phyloP scores from a whole-genome alignment of 2,797 vertebrate genomes.

The Betta splendens region DNA sequence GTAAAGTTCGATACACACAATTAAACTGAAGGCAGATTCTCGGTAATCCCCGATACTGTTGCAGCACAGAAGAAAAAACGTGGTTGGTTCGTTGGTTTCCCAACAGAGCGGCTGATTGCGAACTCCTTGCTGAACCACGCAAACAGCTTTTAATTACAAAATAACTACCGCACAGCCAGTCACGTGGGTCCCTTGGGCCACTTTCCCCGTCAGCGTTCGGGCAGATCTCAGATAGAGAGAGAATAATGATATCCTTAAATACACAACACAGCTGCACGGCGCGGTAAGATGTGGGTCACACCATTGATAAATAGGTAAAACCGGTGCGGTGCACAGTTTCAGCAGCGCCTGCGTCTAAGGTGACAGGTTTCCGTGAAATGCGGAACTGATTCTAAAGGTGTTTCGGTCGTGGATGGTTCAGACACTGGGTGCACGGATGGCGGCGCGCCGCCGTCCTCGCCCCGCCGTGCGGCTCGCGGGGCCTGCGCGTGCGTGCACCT shows the following conservation, averaged over 20 bases:
- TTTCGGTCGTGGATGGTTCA: background rate
- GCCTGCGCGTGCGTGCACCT: constrained; percentile 48
- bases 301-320: constrained; percentile 27
- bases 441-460: constrained; percentile 8
- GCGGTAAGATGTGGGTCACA: constrained; percentile 37
- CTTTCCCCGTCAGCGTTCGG: constrained; percentile 34
- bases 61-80: background rate
- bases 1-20: constrained; percentile 14
- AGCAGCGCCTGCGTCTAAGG: constrained; percentile 5
- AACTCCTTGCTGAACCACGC: constrained; percentile 17
- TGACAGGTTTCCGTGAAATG: too few relatives aligned
- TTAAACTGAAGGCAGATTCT: constrained; percentile 19
- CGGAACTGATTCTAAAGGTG: too few relatives aligned
- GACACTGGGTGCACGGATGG: constrained; percentile 7
- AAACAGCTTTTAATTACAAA: constrained; percentile 58
- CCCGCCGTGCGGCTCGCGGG: constrained; percentile 34
- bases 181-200: constrained; percentile 57
- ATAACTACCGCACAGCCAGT: constrained; percentile 62
- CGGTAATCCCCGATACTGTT: constrained; percentile 3
- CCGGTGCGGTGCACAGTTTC: constrained; percentile 8
- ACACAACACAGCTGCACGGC: constrained; percentile 28
- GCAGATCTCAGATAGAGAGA: constrained; percentile 15
- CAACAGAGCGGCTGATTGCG: constrained; percentile 12
- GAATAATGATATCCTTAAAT: constrained; percentile 12
- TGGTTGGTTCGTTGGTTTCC: constrained; percentile 3